phyloP scores from a whole-genome alignment of 1,140 invertebrate genomes.

The Mamestra configurata region DNA sequence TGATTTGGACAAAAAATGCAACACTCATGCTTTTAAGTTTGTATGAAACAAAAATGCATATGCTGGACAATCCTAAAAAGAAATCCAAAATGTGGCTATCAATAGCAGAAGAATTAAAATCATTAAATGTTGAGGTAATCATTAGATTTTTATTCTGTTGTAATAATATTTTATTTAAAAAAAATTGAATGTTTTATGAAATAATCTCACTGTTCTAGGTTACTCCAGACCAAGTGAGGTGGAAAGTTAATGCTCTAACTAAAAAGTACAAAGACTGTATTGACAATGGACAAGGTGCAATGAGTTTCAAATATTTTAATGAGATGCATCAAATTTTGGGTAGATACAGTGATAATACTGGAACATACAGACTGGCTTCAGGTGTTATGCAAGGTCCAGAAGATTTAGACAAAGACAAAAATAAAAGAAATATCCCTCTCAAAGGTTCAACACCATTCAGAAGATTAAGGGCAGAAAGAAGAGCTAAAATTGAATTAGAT shows the following conservation, averaged over 20 bases:
- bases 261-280: constrained; percentile 79
- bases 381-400: constrained; percentile 65
- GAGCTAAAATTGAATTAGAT: constrained; percentile 76
- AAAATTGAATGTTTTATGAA: not conserved
- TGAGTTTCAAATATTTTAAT: constrained; percentile 77
- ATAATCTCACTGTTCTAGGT: constrained; percentile 57
- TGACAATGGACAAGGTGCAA: constrained; percentile 71
- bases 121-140: constrained; percentile 73
- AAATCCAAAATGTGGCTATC: constrained; percentile 80
- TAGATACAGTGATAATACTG: constrained; percentile 69
- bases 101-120: constrained; percentile 77
- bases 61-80: constrained; percentile 79
- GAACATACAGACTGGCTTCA: constrained; percentile 72
- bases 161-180: too few relatives aligned
- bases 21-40: constrained; percentile 74
- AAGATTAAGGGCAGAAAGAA: constrained; percentile 71
- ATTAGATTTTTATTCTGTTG: not conserved
- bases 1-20: constrained; percentile 78
- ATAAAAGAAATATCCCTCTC: constrained; percentile 62
- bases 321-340: constrained; percentile 81
- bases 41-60: constrained; percentile 77
- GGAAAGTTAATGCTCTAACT: constrained; percentile 80
- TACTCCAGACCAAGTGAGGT: constrained; percentile 77
- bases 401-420: constrained; percentile 60
- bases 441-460: constrained; percentile 68